These are phyloP conservation scores for Podabrus alpinus DNA, from an alignment of 2,888 invertebrate species.

Conservation along the genomic window DNA sequence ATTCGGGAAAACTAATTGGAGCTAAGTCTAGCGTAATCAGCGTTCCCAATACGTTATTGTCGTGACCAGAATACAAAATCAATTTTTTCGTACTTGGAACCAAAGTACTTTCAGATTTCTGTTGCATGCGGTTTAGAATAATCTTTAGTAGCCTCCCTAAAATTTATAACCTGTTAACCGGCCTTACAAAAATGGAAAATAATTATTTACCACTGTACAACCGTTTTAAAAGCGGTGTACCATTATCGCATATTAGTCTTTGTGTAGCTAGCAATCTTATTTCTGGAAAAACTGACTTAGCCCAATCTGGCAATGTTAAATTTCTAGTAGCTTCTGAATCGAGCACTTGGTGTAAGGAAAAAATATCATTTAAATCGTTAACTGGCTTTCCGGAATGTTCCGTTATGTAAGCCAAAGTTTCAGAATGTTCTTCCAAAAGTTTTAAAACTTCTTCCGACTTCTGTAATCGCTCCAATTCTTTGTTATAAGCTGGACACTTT, in stretches of 20 bases:
- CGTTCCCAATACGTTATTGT: slow-evolving; percentile 45
- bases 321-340: background rate
- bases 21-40: slow-evolving; percentile 38
- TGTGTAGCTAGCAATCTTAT: background rate
- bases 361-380: background rate
- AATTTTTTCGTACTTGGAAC: slow-evolving; percentile 40
- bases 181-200: background rate
- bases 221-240: background rate
- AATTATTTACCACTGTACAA: background rate
- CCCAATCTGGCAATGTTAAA: background rate
- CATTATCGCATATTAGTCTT: background rate
- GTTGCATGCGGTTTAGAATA: slow-evolving; percentile 40
- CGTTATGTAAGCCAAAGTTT: background rate
- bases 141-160: slow-evolving; percentile 49
- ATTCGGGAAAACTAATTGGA: slow-evolving; percentile 44
- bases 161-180: background rate
- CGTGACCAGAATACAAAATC: slow-evolving; percentile 49
- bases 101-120: slow-evolving; percentile 36
- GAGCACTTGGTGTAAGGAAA: background rate
- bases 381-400: background rate
- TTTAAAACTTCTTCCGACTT: background rate
- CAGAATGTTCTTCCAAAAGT: background rate
- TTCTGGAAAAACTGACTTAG: background rate
- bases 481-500: background rate
- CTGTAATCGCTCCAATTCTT: background rate